Conservation (phyloP, 2,113 vertebrate genomes). For the Gallinago jamesoni region DNA sequence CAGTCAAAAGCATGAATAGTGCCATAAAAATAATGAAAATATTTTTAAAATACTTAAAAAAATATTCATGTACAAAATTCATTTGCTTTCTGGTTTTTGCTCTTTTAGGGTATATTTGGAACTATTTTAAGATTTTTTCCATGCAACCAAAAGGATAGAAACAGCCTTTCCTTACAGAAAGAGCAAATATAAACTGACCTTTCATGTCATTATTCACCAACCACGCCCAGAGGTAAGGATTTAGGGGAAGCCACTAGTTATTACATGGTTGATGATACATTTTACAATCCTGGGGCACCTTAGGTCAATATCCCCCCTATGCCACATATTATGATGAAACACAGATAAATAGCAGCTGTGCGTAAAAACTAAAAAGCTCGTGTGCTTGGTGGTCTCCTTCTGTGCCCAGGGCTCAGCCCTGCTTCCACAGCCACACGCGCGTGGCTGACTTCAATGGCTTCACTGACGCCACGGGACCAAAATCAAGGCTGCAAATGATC, state of each 20-base stretch:
- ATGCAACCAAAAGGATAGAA: neutral
- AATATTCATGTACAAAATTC: neutral
- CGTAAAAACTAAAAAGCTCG: neutral
- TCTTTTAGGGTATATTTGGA: neutral
- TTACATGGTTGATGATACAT: neutral
- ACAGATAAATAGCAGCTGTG: neutral
- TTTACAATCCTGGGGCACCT: neutral
- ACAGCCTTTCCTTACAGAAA: neutral
- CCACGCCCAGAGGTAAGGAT: neutral
- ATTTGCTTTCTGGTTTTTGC: neutral
- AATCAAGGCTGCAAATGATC: neutral
- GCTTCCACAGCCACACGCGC: fast-evolving
- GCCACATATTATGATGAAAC: neutral
- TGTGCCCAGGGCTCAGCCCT: neutral
- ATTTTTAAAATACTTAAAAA: neutral
- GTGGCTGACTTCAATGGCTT: fast-evolving
- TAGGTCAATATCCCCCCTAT: neutral
- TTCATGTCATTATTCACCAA: neutral
- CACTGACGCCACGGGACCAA: neutral
- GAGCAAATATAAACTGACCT: neutral
- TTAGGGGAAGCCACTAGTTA: neutral
- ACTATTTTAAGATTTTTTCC: neutral
- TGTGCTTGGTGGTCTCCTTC: neutral
- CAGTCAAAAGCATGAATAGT: neutral
- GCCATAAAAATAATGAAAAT: neutral